Conservation (phyloP, 2,797 vertebrate genomes). For the Cheracebus regulus region DNA sequence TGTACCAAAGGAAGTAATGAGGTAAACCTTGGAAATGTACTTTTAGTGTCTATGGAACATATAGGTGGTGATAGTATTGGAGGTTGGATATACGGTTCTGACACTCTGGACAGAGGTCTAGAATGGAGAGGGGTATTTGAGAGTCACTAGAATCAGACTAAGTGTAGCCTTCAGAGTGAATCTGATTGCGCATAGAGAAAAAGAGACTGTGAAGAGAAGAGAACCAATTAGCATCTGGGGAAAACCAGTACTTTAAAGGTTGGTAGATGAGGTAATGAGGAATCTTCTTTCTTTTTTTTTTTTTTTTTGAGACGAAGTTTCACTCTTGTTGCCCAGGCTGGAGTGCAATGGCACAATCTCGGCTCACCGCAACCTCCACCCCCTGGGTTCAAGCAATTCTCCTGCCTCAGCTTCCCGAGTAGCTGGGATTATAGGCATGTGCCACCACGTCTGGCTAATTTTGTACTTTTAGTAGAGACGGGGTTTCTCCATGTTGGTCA, state of each 20-base stretch:
- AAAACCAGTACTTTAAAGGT: constrained; percentile 15
- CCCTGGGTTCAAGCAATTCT: too few species aligned
- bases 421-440: too few species aligned
- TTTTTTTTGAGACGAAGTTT: too few species aligned
- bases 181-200: neutral
- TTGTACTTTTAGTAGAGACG: too few species aligned
- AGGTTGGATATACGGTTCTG: neutral
- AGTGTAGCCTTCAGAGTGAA: neutral
- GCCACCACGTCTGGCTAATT: too few species aligned
- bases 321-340: too few species aligned
- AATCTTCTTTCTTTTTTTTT: neutral
- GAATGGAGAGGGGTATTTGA: neutral
- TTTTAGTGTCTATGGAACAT: neutral
- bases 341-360: too few species aligned
- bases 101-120: neutral
- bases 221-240: neutral
- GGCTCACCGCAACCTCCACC: too few species aligned
- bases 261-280: neutral
- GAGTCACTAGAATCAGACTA: constrained; percentile 32
- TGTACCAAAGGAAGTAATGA: neutral
- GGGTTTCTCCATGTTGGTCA: too few species aligned
- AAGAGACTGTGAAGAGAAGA: neutral
- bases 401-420: too few species aligned
- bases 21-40: neutral
- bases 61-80: neutral